Conservation (phyloP, 2,797 vertebrate genomes). For the Squalus acanthias region DNA sequence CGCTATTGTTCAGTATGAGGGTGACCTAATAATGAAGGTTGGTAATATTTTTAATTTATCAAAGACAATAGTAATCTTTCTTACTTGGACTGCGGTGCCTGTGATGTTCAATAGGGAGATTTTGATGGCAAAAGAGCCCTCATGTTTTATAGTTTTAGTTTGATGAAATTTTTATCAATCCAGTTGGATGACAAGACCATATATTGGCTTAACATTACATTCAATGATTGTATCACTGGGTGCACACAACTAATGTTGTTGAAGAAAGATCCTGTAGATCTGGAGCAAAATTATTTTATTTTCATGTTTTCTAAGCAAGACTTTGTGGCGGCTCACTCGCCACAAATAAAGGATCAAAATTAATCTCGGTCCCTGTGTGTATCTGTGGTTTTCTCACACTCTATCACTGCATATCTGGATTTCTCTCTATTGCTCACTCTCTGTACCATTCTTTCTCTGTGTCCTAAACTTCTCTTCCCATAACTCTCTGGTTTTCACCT, state of each 20-base stretch:
- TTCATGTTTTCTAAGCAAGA: not conserved
- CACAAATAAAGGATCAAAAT: not conserved
- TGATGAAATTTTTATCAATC: not conserved
- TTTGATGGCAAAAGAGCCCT: not conserved
- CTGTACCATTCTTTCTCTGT: not conserved
- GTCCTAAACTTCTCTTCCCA: not conserved
- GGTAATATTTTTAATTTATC: not conserved
- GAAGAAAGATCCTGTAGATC: not conserved
- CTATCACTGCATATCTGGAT: not conserved
- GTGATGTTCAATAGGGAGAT: not conserved
- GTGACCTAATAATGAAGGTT: conserved; percentile 51
- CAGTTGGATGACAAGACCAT: not conserved
- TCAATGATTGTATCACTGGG: not conserved
- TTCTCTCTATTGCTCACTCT: not conserved
- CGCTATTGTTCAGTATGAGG: conserved; percentile 53
- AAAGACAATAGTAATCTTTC: not conserved
- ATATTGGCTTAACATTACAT: not conserved
- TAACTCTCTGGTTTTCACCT: not conserved
- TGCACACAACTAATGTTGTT: not conserved
- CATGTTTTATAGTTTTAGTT: not conserved
- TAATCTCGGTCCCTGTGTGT: not conserved
- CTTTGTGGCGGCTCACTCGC: not conserved
- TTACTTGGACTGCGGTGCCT: not conserved
- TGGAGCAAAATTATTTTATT: not conserved
- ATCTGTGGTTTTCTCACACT: not conserved